phyloP scores from a whole-genome alignment of 2,797 vertebrate genomes.

The Helostoma temminkii region DNA sequence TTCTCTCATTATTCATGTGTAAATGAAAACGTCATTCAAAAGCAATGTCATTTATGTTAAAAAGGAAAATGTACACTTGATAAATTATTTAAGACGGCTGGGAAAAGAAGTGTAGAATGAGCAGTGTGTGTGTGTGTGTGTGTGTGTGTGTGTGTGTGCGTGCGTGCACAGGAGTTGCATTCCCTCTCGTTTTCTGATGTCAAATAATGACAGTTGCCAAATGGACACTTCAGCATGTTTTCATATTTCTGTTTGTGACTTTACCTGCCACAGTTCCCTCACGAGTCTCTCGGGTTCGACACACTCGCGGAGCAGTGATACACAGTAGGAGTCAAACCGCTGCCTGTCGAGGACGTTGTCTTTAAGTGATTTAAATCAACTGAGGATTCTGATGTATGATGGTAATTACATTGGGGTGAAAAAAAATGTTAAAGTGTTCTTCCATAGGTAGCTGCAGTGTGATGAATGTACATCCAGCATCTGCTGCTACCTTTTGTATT shows the following conservation, averaged over 20 bases:
- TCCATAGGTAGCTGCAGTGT: slow-evolving; percentile 33
- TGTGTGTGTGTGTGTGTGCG: slow-evolving; percentile 18
- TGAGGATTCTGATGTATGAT: slow-evolving; percentile 29
- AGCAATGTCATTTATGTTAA: slow-evolving; percentile 72
- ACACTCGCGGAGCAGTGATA: background rate
- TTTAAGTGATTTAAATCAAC: slow-evolving; percentile 21
- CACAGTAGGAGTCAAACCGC: slow-evolving; percentile 17
- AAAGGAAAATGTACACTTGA: slow-evolving; percentile 73
- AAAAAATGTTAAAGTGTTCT: slow-evolving; percentile 20
- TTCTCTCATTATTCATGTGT: slow-evolving; percentile 51
- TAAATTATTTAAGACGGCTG: slow-evolving; percentile 83
- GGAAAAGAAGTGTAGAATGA: no score
- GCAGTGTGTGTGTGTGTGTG: slow-evolving; percentile 37
- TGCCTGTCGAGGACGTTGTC: slow-evolving; percentile 15
- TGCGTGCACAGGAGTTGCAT: slow-evolving; percentile 66
- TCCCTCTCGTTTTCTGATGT: slow-evolving; percentile 71
- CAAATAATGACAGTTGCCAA: slow-evolving; percentile 57
- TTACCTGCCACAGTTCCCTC: background rate
- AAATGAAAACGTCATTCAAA: slow-evolving; percentile 45
- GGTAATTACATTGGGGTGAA: slow-evolving; percentile 35
- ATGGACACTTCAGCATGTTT: background rate
- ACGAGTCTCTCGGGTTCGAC: background rate
- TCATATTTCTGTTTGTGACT: slow-evolving; percentile 7
- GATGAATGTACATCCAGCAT: slow-evolving; percentile 58
- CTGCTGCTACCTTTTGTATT: slow-evolving; percentile 54